Conservation (phyloP, 2,113 vertebrate species). For the Synchiropus splendidus region DNA sequence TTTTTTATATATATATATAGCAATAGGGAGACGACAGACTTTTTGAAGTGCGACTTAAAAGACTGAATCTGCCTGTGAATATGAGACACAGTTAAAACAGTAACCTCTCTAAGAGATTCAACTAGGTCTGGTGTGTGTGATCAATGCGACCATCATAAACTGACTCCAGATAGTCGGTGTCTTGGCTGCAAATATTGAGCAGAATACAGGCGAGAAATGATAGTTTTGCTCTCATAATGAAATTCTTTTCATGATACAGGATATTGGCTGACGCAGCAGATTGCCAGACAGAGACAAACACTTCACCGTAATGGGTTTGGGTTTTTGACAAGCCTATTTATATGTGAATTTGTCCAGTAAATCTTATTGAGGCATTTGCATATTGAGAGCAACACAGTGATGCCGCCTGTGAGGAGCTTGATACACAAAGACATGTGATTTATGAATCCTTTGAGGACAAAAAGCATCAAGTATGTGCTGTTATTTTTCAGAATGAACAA, state of each 20-base stretch:
- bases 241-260: conserved; percentile 18
- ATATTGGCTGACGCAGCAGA: conserved; percentile 27
- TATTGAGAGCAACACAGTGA: background rate
- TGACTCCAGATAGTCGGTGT: conserved; percentile 28
- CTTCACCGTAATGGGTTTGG: conserved; percentile 7
- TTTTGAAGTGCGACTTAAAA: no score
- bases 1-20: no score
- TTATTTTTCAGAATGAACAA: no score
- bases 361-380: conserved; percentile 9
- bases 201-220: conserved; percentile 12
- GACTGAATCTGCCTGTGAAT: no score
- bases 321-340: conserved; percentile 11
- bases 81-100: no score
- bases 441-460: no score
- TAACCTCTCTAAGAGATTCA: no score
- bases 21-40: no score
- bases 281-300: conserved; percentile 4
- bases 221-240: conserved; percentile 25
- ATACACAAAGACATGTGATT: no score
- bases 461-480: no score
- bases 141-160: background rate
- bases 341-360: conserved; percentile 7
- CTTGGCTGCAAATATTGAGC: conserved; percentile 17
- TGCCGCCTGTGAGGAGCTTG: no score
- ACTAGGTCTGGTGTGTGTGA: conserved; percentile 5